A percentile compares a stretch with the other conserved stretches of the same genome.
Evolutionary conservation across 2,888 invertebrate species (phyloP).

Genomic region (Sepioteuthis lessoniana): DNA sequence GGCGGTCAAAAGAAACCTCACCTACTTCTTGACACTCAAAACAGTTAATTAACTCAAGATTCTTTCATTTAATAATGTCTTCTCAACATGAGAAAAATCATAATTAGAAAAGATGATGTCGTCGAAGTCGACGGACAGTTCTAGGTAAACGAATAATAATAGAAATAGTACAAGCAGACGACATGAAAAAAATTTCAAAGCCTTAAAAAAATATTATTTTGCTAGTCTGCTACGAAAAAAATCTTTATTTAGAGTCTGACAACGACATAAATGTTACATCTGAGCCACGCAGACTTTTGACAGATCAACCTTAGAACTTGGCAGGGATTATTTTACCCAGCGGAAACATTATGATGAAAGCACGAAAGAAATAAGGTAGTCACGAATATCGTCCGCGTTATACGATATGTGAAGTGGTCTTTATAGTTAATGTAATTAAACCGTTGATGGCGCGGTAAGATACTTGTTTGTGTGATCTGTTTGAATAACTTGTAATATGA

Average conservation of each 20-base stretch:
- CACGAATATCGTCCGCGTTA: not conserved
- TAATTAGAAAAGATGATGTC: too few species aligned
- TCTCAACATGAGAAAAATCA: too few species aligned
- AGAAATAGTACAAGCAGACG: too few species aligned
- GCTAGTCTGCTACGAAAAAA: not conserved
- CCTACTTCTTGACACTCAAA: too few species aligned
- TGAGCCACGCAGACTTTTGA: not conserved
- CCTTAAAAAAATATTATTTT: too few species aligned
- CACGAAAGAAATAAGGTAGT: not conserved
- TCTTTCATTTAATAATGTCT: too few species aligned
- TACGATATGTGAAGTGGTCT: slow-evolving; percentile 2
- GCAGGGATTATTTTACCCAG: not conserved
- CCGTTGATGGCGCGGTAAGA: not conserved
- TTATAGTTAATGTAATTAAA: not conserved
- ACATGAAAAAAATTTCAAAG: too few species aligned
- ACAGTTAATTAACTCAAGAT: too few species aligned
- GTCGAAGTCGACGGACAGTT: too few species aligned
- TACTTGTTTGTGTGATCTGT: not conserved
- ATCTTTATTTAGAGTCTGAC: not conserved
- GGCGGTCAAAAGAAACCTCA: too few species aligned
- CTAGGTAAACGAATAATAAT: too few species aligned
- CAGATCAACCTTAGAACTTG: slow-evolving; percentile 33
- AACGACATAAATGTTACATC: not conserved
- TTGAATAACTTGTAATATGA: not conserved
- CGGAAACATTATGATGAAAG: not conserved